A percentile compares a stretch with the other conserved stretches of the same genome.
Evolutionary conservation across 2,888 invertebrate genomes (phyloP).

Genomic region (Drosophila percnosoma): DNA sequence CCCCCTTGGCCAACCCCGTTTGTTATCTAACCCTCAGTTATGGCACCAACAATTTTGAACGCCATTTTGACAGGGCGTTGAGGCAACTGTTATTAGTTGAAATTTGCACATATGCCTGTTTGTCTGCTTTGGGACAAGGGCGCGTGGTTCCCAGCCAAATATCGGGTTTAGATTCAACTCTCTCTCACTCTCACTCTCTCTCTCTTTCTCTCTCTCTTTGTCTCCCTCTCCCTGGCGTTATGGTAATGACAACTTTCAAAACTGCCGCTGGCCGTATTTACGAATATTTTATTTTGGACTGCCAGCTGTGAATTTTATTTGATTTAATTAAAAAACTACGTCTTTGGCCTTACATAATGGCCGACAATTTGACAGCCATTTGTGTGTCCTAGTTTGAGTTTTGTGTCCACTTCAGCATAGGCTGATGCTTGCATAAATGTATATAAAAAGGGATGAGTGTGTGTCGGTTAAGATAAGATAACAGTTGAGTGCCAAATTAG

Average conservation of each 20-base stretch:
- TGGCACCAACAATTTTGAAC: constrained; percentile 41
- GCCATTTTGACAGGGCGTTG: constrained; percentile 60
- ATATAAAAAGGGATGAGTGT: not conserved
- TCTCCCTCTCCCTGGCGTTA: constrained; percentile 29
- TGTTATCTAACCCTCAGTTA: constrained; percentile 71
- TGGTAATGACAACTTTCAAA: constrained; percentile 62
- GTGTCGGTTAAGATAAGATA: not conserved
- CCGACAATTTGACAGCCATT: constrained; percentile 36
- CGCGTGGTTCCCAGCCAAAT: constrained; percentile 70
- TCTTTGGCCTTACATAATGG: constrained; percentile 56
- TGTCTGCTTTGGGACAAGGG: constrained; percentile 37
- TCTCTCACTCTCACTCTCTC: not conserved
- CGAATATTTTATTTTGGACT: constrained; percentile 20
- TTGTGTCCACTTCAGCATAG: not conserved
- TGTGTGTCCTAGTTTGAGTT: not conserved
- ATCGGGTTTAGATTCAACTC: constrained; percentile 44
- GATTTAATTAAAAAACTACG: constrained; percentile 72
- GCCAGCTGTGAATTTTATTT: constrained; percentile 80
- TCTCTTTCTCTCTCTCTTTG: not conserved
- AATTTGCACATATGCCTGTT: constrained; percentile 57
- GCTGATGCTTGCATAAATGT: not conserved
- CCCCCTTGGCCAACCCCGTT: constrained; percentile 33
- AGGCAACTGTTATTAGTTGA: constrained; percentile 75
- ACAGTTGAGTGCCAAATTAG: not conserved
- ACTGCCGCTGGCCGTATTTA: constrained; percentile 53